A percentile compares a stretch with the other conserved stretches of the same genome.
phyloP scores from a whole-genome alignment of 2,797 vertebrate genomes.

The Coranthus polyacanthus region DNA sequence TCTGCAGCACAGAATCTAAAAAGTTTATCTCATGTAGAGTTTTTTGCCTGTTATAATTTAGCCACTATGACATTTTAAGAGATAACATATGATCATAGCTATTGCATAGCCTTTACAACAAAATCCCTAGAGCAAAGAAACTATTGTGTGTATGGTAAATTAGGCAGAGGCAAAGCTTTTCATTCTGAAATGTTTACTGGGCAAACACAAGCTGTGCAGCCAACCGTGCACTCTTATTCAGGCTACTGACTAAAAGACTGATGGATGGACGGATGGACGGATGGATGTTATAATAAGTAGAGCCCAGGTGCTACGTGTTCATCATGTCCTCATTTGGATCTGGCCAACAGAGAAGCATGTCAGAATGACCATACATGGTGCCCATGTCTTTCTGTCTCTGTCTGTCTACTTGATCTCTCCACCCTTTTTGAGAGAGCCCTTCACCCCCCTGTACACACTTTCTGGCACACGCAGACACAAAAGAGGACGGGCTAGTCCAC shows the following conservation, averaged over 20 bases:
- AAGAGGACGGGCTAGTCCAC: constrained; percentile 63
- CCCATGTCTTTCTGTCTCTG: constrained; percentile 36
- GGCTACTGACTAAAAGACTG: constrained; percentile 2
- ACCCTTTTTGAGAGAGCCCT: constrained; percentile 41
- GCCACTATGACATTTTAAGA: background rate
- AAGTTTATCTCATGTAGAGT: constrained; percentile 6
- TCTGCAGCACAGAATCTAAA: background rate
- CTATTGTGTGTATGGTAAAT: background rate
- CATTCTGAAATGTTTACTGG: constrained; percentile 47
- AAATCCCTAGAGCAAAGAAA: background rate
- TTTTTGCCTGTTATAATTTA: background rate
- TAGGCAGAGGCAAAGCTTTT: constrained; percentile 18
- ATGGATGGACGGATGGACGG: constrained; percentile 3
- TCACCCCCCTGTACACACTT: constrained; percentile 20
- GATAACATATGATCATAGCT: background rate
- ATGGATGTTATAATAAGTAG: constrained; percentile 16
- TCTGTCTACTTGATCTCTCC: constrained; percentile 46
- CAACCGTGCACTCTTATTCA: background rate
- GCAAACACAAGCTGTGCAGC: constrained; percentile 56
- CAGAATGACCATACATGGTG: constrained; percentile 76
- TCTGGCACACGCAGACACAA: constrained; percentile 32
- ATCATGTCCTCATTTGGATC: constrained; percentile 65
- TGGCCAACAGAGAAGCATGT: constrained; percentile 54
- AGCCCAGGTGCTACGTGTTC: constrained; percentile 41
- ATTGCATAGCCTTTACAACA: background rate